A percentile compares a stretch with the other conserved stretches of the same genome.
Conservation (phyloP, 2,113 vertebrate genomes). For the Perccottus glenii region DNA sequence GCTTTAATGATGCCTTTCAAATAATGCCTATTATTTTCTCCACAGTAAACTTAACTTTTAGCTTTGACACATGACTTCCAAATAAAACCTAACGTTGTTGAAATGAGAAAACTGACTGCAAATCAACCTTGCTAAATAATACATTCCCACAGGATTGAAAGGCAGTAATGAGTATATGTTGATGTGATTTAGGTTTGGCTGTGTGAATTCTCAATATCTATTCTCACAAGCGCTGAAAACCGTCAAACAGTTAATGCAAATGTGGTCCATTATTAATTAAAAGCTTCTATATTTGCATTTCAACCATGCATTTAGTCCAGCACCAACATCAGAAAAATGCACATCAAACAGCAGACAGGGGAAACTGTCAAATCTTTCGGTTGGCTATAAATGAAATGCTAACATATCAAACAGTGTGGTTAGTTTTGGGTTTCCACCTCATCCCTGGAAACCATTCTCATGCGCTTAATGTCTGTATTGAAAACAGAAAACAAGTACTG, state of each 20-base stretch:
- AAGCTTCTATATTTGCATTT: neutral
- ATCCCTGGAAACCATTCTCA: too few species aligned
- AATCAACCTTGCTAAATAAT: neutral
- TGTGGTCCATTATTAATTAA: neutral
- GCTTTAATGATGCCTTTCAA: neutral
- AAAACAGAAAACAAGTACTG: too few species aligned
- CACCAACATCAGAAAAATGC: neutral
- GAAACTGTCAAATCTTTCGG: neutral
- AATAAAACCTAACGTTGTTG: neutral
- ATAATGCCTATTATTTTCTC: neutral
- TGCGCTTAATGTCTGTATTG: too few species aligned
- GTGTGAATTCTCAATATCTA: neutral
- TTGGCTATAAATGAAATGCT: too few species aligned
- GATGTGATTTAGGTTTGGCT: neutral
- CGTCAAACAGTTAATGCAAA: neutral
- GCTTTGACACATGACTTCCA: neutral
- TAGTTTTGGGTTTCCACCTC: too few species aligned
- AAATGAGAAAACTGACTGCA: constrained; percentile 3
- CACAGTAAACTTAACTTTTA: neutral
- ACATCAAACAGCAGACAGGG: neutral
- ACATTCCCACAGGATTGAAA: neutral
- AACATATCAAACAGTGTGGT: too few species aligned
- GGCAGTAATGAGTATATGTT: neutral
- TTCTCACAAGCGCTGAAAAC: neutral
- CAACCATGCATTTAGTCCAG: neutral